Evolutionary conservation across 1,140 invertebrate species (phyloP), one percentile per base, ranked within the genome.

Genomic region (Prorops nasuta): DNA sequence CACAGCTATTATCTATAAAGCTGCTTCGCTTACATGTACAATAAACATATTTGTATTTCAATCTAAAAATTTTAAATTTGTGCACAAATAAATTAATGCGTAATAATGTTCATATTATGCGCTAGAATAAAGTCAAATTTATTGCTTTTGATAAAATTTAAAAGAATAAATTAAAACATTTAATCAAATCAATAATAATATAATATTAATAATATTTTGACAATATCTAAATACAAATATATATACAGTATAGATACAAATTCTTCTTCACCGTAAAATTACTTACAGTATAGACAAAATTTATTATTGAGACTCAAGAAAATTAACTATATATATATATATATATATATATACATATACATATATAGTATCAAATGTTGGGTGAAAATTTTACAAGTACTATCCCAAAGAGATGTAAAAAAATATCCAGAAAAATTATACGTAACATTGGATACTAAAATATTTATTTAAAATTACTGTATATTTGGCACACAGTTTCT

Each of bases 171-270:
- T 6, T 28, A 28, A 28, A 28, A 28, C 6, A 6, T 28, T 28
- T 28, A 12, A 28, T 28, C 24, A 28, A 6, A n/a, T n/a, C n/a
- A 28, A 28, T 28, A 28, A 28, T 24, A 17, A 38, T 47, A 46
- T 50, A 47, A 22, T 54, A 39, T 36, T 58, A 56, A 49, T 42
- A 45, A 60, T 54, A 40, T 44, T 50, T 31, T 39, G 16, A 17
- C 48, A 43, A 43, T 48, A 58, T 51, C 49, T 49, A 61, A 46
- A 50, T 52, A 28, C 40, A 47, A 41, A 46, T n/a, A n/a, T 61
- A 61, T 61, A 59, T 56, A 61, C 58, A 61, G 31, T 61, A 56
- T 59, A 61, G 32, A 44, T 59, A 61, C 56, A 61, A 60, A 52
- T 45, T 32, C 12, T 19, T 28, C 8, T 21, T 48, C 51, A 22